Base-by-base conservation (phyloP, 2,113 vertebrate species). In the Hiodon tergisus region DNA sequence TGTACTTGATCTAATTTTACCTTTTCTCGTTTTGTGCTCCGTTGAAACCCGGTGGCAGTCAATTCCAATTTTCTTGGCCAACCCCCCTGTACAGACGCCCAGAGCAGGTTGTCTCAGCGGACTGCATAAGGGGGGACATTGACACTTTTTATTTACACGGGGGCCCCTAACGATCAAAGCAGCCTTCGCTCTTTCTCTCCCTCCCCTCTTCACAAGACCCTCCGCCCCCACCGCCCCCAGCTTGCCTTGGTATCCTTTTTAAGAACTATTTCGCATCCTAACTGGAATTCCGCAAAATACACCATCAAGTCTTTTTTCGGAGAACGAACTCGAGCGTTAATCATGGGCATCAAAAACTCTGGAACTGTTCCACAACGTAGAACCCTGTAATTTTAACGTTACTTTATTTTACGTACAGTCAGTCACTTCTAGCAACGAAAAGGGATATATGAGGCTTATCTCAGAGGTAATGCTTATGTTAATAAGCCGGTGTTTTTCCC, bases 101-200 rank as follows among this genome's bases (percentile, higher is more conserved):
- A 46, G 48, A 78, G 79, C 73, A 82, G 71, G 77, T 16, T 73
- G 75, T 65, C 60, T 82, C 78, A 81, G 67, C 68, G 71, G 71
- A 13, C 81, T 75, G 71, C 58, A 16, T 77, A 75, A 80, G 66
- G 55, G 55, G 67, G 69, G 77, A 82, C 80, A 74, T 74, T 58
- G 77, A 77, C 77, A 77, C 74, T 83, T 76, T 73, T 73, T 66
- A 85, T 86, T 78, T 84, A 86, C 78, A 84, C 71, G 48, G 81
- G 67, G 82, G 84, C 84, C 82, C 81, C 83, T 67, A 72, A 79
- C 85, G 85, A 88, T 89, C 88, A 88, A 86, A 91, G 86, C 82
- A 80, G 80, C 83, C 88, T 83, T 87, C 88, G 81, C 76, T 85
- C 81, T 81, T 81, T 80, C 54, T 75, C 69, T 58, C 73, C 59